Evolutionary conservation across 1,140 invertebrate species (phyloP), one percentile per base, ranked within the genome.

Genomic region (Aphaenogaster ashmeadi): DNA sequence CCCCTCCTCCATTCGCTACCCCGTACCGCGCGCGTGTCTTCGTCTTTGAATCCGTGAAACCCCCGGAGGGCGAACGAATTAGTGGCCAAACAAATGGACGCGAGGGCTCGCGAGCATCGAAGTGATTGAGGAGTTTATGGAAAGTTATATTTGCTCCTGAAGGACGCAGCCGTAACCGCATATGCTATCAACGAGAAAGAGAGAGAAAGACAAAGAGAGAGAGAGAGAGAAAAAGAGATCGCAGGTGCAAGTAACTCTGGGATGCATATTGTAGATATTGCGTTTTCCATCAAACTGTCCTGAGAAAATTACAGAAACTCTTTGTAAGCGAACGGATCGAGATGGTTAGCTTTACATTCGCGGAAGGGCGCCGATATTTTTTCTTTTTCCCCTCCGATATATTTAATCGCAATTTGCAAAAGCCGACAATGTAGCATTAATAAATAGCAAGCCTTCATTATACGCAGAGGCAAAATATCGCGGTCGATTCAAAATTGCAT

Each of bases 71-170:
- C 88, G 54, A 91, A 91, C 78, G 88, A 89, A 91, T 89, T 84
- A 91, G 83, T 81, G 89, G 52, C 81, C 86, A 80, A 88, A 90
- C 89, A 86, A 90, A 90, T 88, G 89, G 85, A 78, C 56, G 86
- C 78, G 74, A 71, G 78, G 88, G 77, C 86, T 89, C 44, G 84
- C 79, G 80, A 79, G 78, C 78, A 66, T 72, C 88, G 79, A 88
- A 92, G 90, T 91, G 92, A 93, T 93, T 88, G 87, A 91, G 67
- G 71, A 58, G 78, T 79, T 89, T 81, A 79, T 81, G 69, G 69
- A 74, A 80, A 87, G 66, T 74, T 81, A 74, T 83, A 81, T 79
- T 81, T 71, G 79, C 66, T 56, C 0, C 47, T 69, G 64, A 71
- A 81, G 47, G 38, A 71, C 79, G 50, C 64, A 27, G 56, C 21